These are phyloP conservation scores for Druceiella hillmani DNA, from an alignment of 2,888 invertebrate species.

Conservation along the genomic window DNA sequence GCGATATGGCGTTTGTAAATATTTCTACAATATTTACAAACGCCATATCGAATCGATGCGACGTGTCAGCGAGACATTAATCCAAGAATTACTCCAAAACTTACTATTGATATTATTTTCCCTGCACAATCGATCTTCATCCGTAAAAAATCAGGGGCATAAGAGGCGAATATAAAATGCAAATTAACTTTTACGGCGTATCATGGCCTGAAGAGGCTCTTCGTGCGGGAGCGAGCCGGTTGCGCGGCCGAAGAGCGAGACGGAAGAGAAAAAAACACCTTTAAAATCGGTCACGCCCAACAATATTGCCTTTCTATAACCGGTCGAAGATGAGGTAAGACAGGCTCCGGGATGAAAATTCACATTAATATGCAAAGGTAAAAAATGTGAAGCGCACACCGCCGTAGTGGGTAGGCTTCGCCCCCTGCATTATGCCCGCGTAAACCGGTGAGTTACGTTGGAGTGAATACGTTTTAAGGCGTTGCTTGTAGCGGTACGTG, in stretches of 20 bases:
- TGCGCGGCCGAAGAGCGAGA: not conserved
- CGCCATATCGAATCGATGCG: too few species aligned
- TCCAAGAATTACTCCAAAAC: too few species aligned
- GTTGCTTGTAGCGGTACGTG: constrained; percentile 29
- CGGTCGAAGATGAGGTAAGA: constrained; percentile 10
- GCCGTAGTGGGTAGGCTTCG: not conserved
- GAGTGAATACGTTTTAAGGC: constrained; percentile 8
- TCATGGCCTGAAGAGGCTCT: not conserved
- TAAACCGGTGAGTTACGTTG: not conserved
- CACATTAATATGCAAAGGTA: constrained; percentile 19
- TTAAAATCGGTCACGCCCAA: constrained; percentile 10
- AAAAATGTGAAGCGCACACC: constrained; percentile 10
- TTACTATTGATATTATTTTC: not conserved
- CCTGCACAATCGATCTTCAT: constrained; percentile 1
- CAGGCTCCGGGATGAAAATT: not conserved
- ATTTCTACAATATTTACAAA: too few species aligned
- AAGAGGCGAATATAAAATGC: constrained; percentile 6
- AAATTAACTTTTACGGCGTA: constrained; percentile 1
- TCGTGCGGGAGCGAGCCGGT: not conserved
- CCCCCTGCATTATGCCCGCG: not conserved
- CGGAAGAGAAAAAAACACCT: constrained; percentile 8
- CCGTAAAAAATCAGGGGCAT: constrained; percentile 2
- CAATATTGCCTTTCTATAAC: constrained; percentile 15
- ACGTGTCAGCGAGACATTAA: too few species aligned
- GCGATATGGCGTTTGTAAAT: too few species aligned